phyloP scores from a whole-genome alignment of 2,888 invertebrate species.

The Pharmacophagus antenor region DNA sequence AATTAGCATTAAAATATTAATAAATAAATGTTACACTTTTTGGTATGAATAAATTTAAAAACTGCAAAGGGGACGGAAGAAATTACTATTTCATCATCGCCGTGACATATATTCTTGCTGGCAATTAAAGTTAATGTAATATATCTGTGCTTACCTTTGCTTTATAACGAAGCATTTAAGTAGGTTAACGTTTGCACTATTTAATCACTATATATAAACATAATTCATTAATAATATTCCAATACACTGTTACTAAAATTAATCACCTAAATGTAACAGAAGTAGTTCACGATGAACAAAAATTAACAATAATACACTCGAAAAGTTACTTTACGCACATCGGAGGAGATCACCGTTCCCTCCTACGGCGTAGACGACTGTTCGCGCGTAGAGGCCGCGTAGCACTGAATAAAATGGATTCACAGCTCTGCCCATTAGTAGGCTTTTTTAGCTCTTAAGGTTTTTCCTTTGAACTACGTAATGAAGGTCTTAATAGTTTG shows the following conservation, averaged over 20 bases:
- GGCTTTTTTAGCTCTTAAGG: conserved; percentile 48
- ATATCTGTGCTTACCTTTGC: conserved; percentile 61
- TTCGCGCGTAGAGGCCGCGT: conserved; percentile 35
- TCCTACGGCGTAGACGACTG: conserved; percentile 66
- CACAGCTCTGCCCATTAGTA: conserved; percentile 44
- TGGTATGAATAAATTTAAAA: too few relatives aligned
- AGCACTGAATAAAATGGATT: conserved; percentile 38
- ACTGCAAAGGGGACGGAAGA: too few relatives aligned
- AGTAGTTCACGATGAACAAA: not conserved
- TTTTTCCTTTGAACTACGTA: conserved; percentile 48
- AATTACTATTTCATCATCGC: too few relatives aligned
- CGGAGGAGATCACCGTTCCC: conserved; percentile 45
- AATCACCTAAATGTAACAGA: conserved; percentile 14
- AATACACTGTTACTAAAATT: conserved; percentile 12
- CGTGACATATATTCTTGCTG: not conserved
- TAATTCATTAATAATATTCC: conserved; percentile 48
- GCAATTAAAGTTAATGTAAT: not conserved
- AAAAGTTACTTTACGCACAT: conserved; percentile 38
- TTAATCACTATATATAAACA: conserved; percentile 50
- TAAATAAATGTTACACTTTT: too few relatives aligned
- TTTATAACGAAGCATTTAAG: conserved; percentile 60
- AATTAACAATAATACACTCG: conserved; percentile 28
- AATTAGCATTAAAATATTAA: too few relatives aligned
- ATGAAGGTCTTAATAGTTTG: conserved; percentile 45
- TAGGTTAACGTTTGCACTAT: conserved; percentile 64